Conservation (phyloP, 2,113 vertebrate genomes). For the Psephotus haematonotus region DNA sequence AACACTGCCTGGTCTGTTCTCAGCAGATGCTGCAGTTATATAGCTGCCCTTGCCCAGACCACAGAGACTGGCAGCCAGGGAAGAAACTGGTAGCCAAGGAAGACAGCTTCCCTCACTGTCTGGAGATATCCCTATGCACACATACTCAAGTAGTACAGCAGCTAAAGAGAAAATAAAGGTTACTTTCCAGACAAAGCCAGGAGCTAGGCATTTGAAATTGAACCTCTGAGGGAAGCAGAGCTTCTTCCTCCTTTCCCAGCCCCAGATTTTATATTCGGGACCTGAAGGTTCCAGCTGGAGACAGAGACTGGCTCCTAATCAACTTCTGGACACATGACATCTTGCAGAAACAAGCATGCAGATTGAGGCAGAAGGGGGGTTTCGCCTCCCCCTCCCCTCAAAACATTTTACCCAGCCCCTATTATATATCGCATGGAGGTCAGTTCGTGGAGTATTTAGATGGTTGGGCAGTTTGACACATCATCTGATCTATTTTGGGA, state of each 20-base stretch:
- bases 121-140: neutral
- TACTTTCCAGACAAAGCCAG: neutral
- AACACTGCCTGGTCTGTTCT: constrained; percentile 36
- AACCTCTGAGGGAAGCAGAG: neutral
- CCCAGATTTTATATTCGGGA: neutral
- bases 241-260: neutral
- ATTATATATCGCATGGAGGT: constrained; percentile 37
- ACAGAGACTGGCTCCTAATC: neutral
- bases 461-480: constrained; percentile 63
- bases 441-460: constrained; percentile 46
- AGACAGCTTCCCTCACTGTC: neutral
- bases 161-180: neutral
- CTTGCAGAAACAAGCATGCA: neutral
- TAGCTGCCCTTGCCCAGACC: constrained; percentile 52
- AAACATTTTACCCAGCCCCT: constrained; percentile 21
- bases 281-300: constrained; percentile 3
- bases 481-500: constrained; percentile 70
- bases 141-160: neutral
- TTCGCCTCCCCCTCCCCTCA: neutral
- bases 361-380: neutral
- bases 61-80: constrained; percentile 24
- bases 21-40: neutral
- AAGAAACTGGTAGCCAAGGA: neutral
- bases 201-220: neutral
- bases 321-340: neutral